A percentile compares a stretch with the other conserved stretches of the same genome.
phyloP scores from a whole-genome alignment of 1,140 invertebrate genomes.

The Pseudomyrmex sp. region DNA sequence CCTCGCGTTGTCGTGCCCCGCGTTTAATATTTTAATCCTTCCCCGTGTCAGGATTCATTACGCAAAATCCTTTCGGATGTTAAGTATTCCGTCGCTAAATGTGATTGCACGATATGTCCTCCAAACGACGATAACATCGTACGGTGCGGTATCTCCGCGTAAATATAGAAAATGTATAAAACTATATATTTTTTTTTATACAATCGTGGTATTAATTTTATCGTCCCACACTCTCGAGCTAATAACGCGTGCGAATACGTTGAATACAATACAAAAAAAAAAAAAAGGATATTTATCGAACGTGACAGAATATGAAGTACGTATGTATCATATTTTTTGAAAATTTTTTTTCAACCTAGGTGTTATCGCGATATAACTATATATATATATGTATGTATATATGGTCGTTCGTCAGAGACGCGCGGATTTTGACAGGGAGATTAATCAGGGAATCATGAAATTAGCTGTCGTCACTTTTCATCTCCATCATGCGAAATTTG shows the following conservation, averaged over 20 bases:
- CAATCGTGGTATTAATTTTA: conserved; percentile 9
- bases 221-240: background rate
- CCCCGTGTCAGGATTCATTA: conserved; percentile 20
- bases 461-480: conserved; percentile 60
- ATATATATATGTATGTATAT: background rate
- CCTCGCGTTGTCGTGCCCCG: conserved; percentile 26
- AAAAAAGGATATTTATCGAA: conserved; percentile 32
- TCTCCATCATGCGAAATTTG: conserved; percentile 52
- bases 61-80: conserved; percentile 40
- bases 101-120: background rate
- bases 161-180: background rate
- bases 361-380: conserved; percentile 38
- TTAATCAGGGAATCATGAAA: conserved; percentile 56
- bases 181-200: background rate
- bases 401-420: conserved; percentile 1
- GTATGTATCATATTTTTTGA: conserved; percentile 19
- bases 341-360: conserved; percentile 21
- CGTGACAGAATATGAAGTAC: conserved; percentile 2
- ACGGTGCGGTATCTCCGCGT: background rate
- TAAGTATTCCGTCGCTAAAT: conserved; percentile 7
- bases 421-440: conserved; percentile 28
- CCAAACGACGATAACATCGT: background rate
- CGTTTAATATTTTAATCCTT: conserved; percentile 55
- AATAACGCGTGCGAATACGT: background rate
- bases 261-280: background rate